These are phyloP conservation scores for Trichogramma evanescens DNA, from an alignment of 2,888 invertebrate species.

Conservation along the genomic window DNA sequence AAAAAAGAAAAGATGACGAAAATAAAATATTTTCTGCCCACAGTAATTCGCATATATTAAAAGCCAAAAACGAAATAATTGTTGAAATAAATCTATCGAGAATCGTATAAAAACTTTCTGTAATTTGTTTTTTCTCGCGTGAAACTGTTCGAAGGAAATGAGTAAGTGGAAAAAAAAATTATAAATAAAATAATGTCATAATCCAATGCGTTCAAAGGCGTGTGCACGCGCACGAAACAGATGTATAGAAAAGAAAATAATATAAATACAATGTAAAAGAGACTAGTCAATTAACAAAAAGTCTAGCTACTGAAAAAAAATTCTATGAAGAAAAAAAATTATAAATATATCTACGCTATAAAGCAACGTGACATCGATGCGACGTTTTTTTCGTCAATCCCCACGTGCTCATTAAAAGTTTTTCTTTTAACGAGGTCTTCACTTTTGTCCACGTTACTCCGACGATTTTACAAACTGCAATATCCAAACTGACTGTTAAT, in stretches of 20 bases:
- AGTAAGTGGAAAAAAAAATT: neutral
- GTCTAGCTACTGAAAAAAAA: conserved; percentile 3
- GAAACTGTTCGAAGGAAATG: neutral
- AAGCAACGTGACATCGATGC: conserved; percentile 30
- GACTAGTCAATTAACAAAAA: conserved; percentile 46
- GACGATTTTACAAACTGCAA: too few relatives aligned
- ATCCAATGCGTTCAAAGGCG: neutral
- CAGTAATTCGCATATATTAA: too few relatives aligned
- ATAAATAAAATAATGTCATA: too few relatives aligned
- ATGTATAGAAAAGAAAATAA: conserved; percentile 4
- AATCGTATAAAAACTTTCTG: too few relatives aligned
- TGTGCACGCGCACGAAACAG: neutral
- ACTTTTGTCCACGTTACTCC: neutral
- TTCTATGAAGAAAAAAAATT: neutral
- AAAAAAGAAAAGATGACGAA: too few relatives aligned
- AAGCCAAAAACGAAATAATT: conserved; percentile 26
- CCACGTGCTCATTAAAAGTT: conserved; percentile 7
- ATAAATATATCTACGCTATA: conserved; percentile 34
- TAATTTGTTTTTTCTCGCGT: too few relatives aligned
- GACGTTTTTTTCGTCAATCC: conserved; percentile 9
- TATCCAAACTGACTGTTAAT: too few relatives aligned
- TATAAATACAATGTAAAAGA: conserved; percentile 28
- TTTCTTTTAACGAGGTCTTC: neutral
- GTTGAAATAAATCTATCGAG: conserved; percentile 23
- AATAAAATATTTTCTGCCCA: too few relatives aligned